Percentiles rank a stretch among this genome's conserved stretches.
These are phyloP conservation scores for Orientallactaga bullata DNA, from an alignment of 2,113 vertebrate genomes.

Conservation along the genomic window DNA sequence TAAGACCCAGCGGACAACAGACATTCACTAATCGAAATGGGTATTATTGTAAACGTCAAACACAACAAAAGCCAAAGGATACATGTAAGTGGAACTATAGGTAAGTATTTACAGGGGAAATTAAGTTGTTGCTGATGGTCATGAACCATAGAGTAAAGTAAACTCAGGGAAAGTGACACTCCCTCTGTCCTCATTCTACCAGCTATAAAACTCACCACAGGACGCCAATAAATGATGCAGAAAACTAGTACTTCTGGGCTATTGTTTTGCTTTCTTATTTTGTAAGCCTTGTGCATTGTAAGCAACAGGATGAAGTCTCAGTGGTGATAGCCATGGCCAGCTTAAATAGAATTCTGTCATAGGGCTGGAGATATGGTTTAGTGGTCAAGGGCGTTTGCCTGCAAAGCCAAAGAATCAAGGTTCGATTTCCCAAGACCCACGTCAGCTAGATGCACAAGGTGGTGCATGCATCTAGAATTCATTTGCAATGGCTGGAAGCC, in stretches of 20 bases:
- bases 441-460: too few relatives aligned
- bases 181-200: conserved; percentile 39
- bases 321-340: background rate
- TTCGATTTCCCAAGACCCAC: too few relatives aligned
- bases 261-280: conserved; percentile 29
- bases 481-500: too few relatives aligned
- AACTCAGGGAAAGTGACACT: conserved; percentile 36
- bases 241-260: conserved; percentile 21
- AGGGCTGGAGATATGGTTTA: too few relatives aligned
- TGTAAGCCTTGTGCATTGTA: background rate
- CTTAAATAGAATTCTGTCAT: too few relatives aligned
- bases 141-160: conserved; percentile 38
- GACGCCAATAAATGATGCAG: conserved; percentile 50
- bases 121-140: conserved; percentile 48
- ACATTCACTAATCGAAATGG: background rate
- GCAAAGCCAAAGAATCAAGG: too few relatives aligned
- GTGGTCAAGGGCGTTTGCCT: too few relatives aligned
- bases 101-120: conserved; percentile 39
- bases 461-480: too few relatives aligned
- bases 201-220: conserved; percentile 37
- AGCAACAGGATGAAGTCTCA: conserved; percentile 5
- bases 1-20: conserved; percentile 26
- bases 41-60: conserved; percentile 50
- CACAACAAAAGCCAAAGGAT: conserved; percentile 38
- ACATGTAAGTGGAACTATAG: background rate